Conservation (phyloP, 1,140 invertebrate genomes). For the Adoxophyes honmai region DNA sequence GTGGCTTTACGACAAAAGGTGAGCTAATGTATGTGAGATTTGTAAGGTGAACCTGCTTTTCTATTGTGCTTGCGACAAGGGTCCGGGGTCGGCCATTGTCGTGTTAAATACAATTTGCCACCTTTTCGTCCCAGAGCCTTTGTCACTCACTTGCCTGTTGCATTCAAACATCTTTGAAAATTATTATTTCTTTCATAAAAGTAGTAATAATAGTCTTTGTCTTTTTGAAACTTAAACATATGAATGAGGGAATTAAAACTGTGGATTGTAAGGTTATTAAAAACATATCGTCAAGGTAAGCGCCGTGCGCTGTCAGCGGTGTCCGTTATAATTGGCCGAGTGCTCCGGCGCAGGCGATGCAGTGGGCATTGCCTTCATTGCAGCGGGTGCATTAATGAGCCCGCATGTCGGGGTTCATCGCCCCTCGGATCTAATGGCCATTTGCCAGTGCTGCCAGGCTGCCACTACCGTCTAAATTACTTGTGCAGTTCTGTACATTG, state of each 20-base stretch:
- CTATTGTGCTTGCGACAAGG: conserved; percentile 42
- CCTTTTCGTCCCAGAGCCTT: no score
- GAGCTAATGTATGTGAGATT: conserved; percentile 40
- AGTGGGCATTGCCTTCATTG: conserved; percentile 36
- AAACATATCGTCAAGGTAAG: no score
- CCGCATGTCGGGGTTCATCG: conserved; percentile 57
- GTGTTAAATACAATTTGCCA: conserved; percentile 43
- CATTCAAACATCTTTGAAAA: no score
- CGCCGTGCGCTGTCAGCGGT: no score
- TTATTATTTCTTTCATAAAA: no score
- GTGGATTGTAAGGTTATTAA: no score
- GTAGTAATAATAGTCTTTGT: no score
- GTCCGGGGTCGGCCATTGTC: conserved; percentile 33
- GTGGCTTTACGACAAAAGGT: conserved; percentile 34
- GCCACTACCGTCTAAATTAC: no score
- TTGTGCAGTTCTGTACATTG: no score
- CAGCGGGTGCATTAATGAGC: conserved; percentile 63
- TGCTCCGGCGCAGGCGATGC: conserved; percentile 16
- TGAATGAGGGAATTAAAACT: no score
- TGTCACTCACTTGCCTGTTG: no score
- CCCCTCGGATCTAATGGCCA: conserved; percentile 31
- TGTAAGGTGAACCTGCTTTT: conserved; percentile 45
- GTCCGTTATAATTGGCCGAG: conserved; percentile 1
- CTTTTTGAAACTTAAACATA: no score
- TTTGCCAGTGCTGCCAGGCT: conserved; percentile 11